A percentile compares a stretch with the other conserved stretches of the same genome.
Conservation (phyloP, 2,888 invertebrate genomes). For the Pseudococcus jackbeardsleyi region DNA sequence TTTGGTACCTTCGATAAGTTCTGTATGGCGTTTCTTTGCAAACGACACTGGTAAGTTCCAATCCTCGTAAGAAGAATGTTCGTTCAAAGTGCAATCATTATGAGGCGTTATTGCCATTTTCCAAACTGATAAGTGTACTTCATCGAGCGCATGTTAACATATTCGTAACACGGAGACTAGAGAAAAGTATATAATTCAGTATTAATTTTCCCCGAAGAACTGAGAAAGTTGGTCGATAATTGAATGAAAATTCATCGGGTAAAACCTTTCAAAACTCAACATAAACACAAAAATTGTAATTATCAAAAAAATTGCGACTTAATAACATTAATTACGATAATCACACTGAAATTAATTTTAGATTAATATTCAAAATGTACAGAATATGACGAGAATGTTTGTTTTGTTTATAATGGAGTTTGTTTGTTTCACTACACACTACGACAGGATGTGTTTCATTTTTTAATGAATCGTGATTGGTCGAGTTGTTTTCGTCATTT, state of each 20-base stretch:
- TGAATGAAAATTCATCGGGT: no score
- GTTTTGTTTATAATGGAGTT: not conserved
- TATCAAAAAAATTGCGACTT: not conserved
- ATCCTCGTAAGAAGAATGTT: constrained; percentile 70
- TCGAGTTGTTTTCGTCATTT: no score
- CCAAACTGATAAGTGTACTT: not conserved
- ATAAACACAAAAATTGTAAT: not conserved
- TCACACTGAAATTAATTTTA: not conserved
- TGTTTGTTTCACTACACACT: not conserved
- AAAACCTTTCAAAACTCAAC: no score
- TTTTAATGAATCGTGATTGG: no score
- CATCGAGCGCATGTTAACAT: constrained; percentile 23
- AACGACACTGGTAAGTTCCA: constrained; percentile 82
- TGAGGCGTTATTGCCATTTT: constrained; percentile 63
- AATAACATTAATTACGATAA: not conserved
- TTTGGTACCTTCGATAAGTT: constrained; percentile 78
- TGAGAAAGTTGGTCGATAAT: no score
- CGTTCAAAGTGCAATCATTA: constrained; percentile 63
- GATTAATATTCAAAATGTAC: no score
- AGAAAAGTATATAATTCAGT: not conserved
- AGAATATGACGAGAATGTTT: not conserved
- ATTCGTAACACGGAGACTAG: not conserved
- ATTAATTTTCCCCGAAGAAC: no score
- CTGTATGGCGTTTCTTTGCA: constrained; percentile 81
- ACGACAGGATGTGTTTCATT: no score